Evolutionary conservation across 2,888 invertebrate species (phyloP), one percentile per base, ranked within the genome.

Genomic region (Pachliopta kotzebuea): DNA sequence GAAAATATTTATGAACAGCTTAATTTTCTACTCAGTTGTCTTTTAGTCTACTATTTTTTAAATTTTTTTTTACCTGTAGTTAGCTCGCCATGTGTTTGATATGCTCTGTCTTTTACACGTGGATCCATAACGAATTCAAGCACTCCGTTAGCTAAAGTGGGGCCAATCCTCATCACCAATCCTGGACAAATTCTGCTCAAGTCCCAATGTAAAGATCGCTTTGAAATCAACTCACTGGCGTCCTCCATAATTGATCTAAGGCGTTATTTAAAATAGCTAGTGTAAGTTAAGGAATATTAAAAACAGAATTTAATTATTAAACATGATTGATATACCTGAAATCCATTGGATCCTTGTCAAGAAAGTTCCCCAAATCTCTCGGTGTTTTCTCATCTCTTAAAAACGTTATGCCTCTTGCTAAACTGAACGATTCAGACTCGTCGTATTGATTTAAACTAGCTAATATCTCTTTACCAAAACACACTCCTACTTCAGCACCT

Each of bases 71-170:
- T 78, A 95, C 95, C 95, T 77, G 95, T 94, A 63, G 94, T 91
- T 18, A 93, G 76, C 82, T 94, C 94, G 61, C 94, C 92, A 70
- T 94, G 88, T 26, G 87, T 83, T 61, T 88, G 86, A 68, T 92
- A 91, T 65, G 94, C 77, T 69, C 93, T 81, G 70, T 93, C 89
- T 58, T 93, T 93, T 23, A 89, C 76, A 67, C 92, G 88, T 0
- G 93, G 93, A 74, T 96, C 96, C 78, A 96, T 85, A 0, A 94
- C 93, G 74, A 97, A 96, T 75, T 96, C 96, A 45, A 96, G 87
- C 37, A 95, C 85, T 56, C 96, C 96, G 69, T 94, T 94, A 0
- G 94, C 93, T 1, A 94, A 85, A 50, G 95, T 95, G 50, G 96
- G 96, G 2, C 96, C 95, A 57, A 96, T 93, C 68, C 94, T 93